A percentile compares a stretch with the other conserved stretches of the same genome.
Conservation (phyloP, 1,140 invertebrate species). For the Artemia franciscana region DNA sequence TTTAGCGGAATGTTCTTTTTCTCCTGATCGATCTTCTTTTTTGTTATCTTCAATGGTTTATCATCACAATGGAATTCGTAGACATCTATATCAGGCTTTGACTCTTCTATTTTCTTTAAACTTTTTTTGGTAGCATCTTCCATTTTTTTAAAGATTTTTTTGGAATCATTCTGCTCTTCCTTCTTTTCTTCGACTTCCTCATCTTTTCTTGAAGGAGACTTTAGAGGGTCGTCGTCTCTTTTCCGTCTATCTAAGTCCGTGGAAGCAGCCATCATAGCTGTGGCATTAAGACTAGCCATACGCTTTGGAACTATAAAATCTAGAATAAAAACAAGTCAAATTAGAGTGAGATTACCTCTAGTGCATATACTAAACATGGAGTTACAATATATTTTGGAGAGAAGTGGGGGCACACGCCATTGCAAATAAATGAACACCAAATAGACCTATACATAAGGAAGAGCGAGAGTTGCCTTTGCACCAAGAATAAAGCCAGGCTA, state of each 20-base stretch:
- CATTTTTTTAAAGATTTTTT: background rate
- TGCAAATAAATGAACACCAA: too few relatives aligned
- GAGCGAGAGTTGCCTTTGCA: too few relatives aligned
- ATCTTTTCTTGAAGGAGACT: background rate
- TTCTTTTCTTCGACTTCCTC: background rate
- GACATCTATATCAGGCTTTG: background rate
- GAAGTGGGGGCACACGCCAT: too few relatives aligned
- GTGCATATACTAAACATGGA: too few relatives aligned
- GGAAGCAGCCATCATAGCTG: conserved; percentile 59
- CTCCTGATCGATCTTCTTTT: background rate
- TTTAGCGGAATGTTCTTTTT: background rate
- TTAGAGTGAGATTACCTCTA: too few relatives aligned
- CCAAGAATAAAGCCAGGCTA: too few relatives aligned
- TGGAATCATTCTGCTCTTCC: background rate
- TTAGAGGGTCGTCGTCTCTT: background rate
- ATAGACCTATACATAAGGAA: too few relatives aligned
- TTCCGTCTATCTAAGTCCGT: background rate
- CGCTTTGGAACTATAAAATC: conserved; percentile 56
- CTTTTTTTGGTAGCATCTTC: background rate
- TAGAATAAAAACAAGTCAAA: too few relatives aligned
- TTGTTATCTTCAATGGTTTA: background rate
- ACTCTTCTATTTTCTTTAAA: background rate
- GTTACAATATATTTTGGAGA: too few relatives aligned
- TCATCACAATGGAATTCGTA: background rate
- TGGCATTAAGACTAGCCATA: conserved; percentile 78